Base-by-base conservation (phyloP, 2,113 vertebrate genomes). In the Cygnus buccinator region DNA sequence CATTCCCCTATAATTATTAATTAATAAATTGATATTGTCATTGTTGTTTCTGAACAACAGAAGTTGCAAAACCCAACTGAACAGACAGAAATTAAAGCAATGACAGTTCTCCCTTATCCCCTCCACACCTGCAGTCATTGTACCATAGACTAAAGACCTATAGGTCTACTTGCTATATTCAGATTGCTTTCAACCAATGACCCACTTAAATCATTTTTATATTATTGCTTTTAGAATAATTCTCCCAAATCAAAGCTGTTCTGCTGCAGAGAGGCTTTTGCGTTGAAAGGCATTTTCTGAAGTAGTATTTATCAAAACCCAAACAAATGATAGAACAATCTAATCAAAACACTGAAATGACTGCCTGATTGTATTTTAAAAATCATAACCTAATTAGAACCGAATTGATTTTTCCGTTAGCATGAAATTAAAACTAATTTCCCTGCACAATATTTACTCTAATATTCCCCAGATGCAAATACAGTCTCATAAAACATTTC, bases 381-480 rank as follows among this genome's bases (percentile, higher is more conserved):
- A 97, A 97, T 97, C 96, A 97, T 97, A 97, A 97, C 84, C 94
- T 94, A 96, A 97, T 97, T 97, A 97, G 96, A 96, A 96, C 93
- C 0, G 29, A 97, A 97, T 96, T 96, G 97, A 97, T 97, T 97
- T 97, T 97, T 97, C 96, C 91, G 66, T 97, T 97, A 97, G 96
- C 94, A 97, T 97, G 94, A 97, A 97, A 97, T 97, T 97, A 96
- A 97, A 97, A 97, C 96, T 97, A 97, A 97, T 97, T 97, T 97
- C 95, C 97, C 89, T 48, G 79, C 95, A 95, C 97, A 96, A 96
- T 97, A 97, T 97, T 97, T 97, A 96, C 95, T 93, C 83, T 95
- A 97, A 97, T 97, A 97, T 95, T 97, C 97, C 97, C 96, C 93
- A 96, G 97, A 97, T 97, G 97, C 96, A 97, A 97, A 97, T 97